Evolutionary conservation across 2,888 invertebrate genomes (phyloP), one percentile per base, ranked within the genome.

Genomic region (Aphodius sticticus): DNA sequence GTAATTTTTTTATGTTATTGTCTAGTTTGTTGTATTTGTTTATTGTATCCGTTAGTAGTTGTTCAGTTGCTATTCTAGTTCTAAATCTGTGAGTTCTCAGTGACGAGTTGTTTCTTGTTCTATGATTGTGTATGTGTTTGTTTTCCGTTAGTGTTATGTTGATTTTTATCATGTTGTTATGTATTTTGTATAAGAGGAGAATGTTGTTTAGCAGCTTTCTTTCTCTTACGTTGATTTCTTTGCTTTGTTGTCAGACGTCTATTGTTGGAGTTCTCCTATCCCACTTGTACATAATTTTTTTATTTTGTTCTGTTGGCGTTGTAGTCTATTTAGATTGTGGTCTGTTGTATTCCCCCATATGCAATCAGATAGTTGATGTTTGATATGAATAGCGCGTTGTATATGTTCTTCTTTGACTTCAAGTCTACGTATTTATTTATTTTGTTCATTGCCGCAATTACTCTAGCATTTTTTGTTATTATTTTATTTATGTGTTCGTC

Each of bases 401-500:
- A 53, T 53, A 53, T 53, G 7, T 9, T 53, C 1, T 1, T 53
- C 12, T 53, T 53, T 53, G 53, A 53, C 12, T 53, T 53, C 12
- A 53, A 7, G 53, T 53, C 53, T 53, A 53, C 53, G 12, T 53
- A 53, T 53, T 53, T 53, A 9, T 1, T 53, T 53, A 53, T 53
- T 12, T 12, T 53, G 1, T 12, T 7, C 53, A 53, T 53, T 53
- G 53, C 12, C 53, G 53, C 53, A 12, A 53, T 12, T 53, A 53
- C 12, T 12, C 53, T 7, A 53, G 53, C 53, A 5, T 5, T 53
- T 12, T 53, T 53, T 53, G 53, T 53, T 12, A 53, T 53, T n/a
- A 80, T 14, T 6, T 53, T 37, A 15, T 53, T 76, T 37, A n/a
- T 53, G 15, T 53, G 53, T 16, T 53, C 16, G 69, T 76, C 15